phyloP scores from a whole-genome alignment of 2,113 vertebrate genomes.

The Cariama cristata region DNA sequence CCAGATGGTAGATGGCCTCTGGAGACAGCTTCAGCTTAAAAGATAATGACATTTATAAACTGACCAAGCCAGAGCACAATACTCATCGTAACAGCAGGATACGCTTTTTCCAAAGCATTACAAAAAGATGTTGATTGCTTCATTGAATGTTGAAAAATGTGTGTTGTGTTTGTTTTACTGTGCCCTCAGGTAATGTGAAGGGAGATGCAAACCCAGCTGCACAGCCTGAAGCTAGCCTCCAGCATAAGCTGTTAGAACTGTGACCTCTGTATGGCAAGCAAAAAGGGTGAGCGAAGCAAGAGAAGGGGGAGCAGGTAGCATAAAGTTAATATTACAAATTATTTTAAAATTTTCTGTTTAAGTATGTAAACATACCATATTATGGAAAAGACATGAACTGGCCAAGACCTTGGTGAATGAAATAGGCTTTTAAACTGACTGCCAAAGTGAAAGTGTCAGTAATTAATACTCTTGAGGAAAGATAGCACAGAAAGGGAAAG shows the following conservation, averaged over 20 bases:
- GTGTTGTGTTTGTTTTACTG: background rate
- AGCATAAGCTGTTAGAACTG: background rate
- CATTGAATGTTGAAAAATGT: background rate
- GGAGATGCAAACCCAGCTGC: background rate
- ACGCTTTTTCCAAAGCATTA: background rate
- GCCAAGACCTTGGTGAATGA: background rate
- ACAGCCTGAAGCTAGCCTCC: background rate
- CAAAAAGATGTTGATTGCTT: background rate
- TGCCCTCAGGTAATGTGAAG: background rate
- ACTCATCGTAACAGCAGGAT: background rate
- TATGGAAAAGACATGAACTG: background rate
- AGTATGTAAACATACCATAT: background rate
- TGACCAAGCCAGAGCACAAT: background rate
- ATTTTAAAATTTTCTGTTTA: background rate
- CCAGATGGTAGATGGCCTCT: background rate
- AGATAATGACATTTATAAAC: background rate
- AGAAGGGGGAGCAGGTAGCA: background rate
- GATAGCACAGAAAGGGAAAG: background rate
- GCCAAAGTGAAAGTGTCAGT: background rate
- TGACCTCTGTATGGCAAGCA: background rate
- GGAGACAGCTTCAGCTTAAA: background rate
- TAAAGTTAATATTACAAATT: background rate
- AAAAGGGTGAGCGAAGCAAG: background rate
- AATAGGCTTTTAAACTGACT: background rate
- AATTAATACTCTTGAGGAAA: background rate